These are phyloP conservation scores for Perca schrenkii DNA, from an alignment of 2,113 vertebrate species.

Conservation along the genomic window DNA sequence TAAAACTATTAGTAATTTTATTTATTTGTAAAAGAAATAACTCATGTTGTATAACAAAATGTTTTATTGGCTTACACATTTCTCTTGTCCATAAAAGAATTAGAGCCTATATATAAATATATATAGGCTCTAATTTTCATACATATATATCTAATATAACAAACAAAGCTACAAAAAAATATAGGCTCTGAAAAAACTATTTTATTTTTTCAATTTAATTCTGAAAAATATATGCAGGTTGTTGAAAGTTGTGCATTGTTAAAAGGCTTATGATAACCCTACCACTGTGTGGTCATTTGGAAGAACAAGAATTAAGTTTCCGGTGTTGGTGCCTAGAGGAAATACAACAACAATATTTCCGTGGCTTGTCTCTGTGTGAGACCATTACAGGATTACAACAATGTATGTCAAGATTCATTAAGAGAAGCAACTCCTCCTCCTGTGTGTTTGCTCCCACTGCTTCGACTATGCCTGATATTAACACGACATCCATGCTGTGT, in stretches of 20 bases:
- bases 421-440: slow-evolving; percentile 5
- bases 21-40: no score
- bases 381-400: not conserved
- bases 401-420: not conserved
- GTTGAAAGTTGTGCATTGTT: not conserved
- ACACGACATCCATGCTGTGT: slow-evolving; percentile 17
- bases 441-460: not conserved
- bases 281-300: not conserved
- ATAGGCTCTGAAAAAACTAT: no score
- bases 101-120: no score
- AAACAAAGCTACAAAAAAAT: no score
- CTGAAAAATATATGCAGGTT: not conserved
- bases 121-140: not conserved
- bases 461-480: slow-evolving; percentile 15
- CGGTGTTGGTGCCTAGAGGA: not conserved
- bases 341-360: not conserved
- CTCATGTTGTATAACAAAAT: not conserved
- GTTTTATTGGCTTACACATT: no score
- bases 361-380: not conserved
- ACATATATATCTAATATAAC: not conserved
- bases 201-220: not conserved
- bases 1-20: no score
- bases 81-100: no score
- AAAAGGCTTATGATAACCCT: not conserved
- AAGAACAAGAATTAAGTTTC: not conserved